Evolutionary conservation across 2,113 vertebrate genomes (phyloP), one percentile per base, ranked within the genome.

Genomic region (Haemorhous mexicanus): DNA sequence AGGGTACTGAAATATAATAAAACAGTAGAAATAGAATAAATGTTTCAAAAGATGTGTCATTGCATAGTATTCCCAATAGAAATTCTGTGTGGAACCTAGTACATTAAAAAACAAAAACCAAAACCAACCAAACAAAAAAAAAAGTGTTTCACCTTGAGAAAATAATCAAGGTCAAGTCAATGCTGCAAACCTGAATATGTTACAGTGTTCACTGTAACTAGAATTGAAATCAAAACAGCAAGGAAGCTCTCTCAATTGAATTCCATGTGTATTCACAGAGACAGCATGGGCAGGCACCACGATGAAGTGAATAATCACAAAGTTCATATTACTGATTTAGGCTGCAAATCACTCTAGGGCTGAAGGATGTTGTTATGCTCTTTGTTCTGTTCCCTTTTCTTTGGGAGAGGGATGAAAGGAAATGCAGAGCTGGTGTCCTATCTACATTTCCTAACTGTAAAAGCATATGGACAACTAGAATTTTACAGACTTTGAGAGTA

Each of bases 211-310:
- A 93, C 81, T 44, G 70, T 66, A 84, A 90, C 44, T 72, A 90
- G 96, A 94, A 96, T 93, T 94, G 82, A 95, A 93, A 94, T 88
- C 11, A 95, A 78, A 95, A 88, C 17, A 7, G 94, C 62, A 80
- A 73, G 32, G 39, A 28, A 81, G 3, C 1, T 58, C 46, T 94
- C 74, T 67, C 37, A 39, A 2, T 19, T 70, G 10, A 74, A 56
- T 77, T 92, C 9, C n/a, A 22, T 55, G 35, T 68, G 24, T 61
- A 80, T 89, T 50, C 46, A 41, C 37, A 24, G 7, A 33, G 50
- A 55, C 15, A 81, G 11, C 30, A 35, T 33, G 26, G 22, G 39
- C 19, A 62, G 24, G 26, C 32, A 49, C 3, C 37, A 66, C 5
- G 33, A 30, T 61, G 46, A 74, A 62, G 49, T 33, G 19, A 79